Evolutionary conservation across 2,797 vertebrate genomes (phyloP), one percentile per base, ranked within the genome.

Genomic region (Artibeus jamaicensis): DNA sequence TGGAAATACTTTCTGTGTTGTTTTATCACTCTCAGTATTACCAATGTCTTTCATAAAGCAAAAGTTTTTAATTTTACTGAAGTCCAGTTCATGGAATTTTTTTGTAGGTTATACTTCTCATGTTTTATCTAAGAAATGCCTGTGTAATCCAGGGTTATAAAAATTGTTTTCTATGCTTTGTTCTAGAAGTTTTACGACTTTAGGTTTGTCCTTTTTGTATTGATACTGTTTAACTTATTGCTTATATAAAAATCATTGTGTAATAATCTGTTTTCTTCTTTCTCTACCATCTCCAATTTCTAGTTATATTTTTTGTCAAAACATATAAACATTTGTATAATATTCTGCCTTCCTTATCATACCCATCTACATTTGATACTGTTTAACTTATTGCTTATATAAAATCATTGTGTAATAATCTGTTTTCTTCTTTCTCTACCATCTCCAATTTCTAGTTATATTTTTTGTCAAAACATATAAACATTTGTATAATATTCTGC

Each of bases 51-150:
- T 73, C 15, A 53, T 53, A 85, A 62, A 78, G 50, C 42, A 77
- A 62, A 92, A 74, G 65, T 93, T 70, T 81, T 82, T 57, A 82
- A 34, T 87, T 90, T 90, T 91, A 26, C n/a, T 76, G 14, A 65
- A 65, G 46, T 65, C 14, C 14, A 39, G 32, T 94, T 86, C 77
- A 77, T 76, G 77, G 21, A 68, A 55, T 59, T 76, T 59, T 87
- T 88, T 76, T 59, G 8, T 24, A 24, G n/a, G 44, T 91, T 92
- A n/a, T 77, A 7, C 16, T 95, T 88, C 74, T 87, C 50, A 70
- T 59, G 34, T 90, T 39, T 84, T 68, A 59, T 37, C 16, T 34
- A 77, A 88, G 42, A 83, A 68, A 82, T 57, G 21, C 82, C 87
- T 83, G 26, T 95, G 5, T 76, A 77, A 77, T 42, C 11, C 42